These are phyloP conservation scores for Napeogenes sylphis DNA, from an alignment of 2,888 invertebrate genomes.

Conservation along the genomic window DNA sequence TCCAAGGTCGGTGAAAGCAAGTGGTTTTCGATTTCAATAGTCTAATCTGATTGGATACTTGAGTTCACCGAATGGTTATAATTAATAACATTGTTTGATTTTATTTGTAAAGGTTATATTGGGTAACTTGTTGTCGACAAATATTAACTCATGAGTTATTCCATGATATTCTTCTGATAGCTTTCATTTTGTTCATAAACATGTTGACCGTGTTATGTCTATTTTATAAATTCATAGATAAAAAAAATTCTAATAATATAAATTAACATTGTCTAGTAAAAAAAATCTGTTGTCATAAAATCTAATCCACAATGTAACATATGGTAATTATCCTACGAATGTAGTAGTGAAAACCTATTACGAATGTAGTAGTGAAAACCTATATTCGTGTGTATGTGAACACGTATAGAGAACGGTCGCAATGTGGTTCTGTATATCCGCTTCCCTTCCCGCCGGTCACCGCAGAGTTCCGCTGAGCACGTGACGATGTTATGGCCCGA, in stretches of 20 bases:
- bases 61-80: background rate
- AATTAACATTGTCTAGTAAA: too few relatives aligned
- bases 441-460: slow-evolving; percentile 36
- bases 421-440: slow-evolving; percentile 40
- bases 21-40: slow-evolving; percentile 19
- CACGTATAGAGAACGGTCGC: slow-evolving; percentile 27
- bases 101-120: background rate
- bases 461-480: slow-evolving; percentile 41
- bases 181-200: too few relatives aligned
- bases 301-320: too few relatives aligned
- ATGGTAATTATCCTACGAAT: too few relatives aligned
- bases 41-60: slow-evolving; percentile 13
- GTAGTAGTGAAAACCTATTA: background rate
- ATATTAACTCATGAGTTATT: too few relatives aligned
- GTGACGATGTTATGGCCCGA: slow-evolving; percentile 20
- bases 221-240: too few relatives aligned
- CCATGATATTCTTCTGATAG: too few relatives aligned
- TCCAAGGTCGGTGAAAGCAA: slow-evolving; percentile 25
- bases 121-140: background rate
- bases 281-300: too few relatives aligned
- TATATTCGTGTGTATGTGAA: slow-evolving; percentile 23
- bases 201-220: too few relatives aligned
- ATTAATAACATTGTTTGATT: slow-evolving; percentile 2
- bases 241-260: too few relatives aligned
- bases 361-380: background rate